Evolutionary conservation across 1,140 invertebrate genomes (phyloP).

Genomic region (Pemphigus obesinymphae): DNA sequence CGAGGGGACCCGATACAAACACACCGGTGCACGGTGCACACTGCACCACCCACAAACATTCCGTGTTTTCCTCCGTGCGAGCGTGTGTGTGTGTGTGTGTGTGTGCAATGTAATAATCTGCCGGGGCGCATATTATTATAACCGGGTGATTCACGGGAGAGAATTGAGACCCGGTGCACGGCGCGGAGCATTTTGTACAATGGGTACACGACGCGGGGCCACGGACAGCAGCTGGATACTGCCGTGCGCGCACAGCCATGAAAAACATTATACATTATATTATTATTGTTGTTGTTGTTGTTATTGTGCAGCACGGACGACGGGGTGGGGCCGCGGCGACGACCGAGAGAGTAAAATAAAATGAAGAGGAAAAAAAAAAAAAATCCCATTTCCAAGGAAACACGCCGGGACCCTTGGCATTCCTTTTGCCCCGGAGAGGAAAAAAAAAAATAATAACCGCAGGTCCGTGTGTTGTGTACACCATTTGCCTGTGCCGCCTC

Average conservation of each 20-base stretch:
- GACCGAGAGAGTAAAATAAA: not conserved
- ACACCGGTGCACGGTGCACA: not conserved
- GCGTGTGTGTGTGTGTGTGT: not conserved
- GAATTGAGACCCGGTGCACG: slow-evolving; percentile 21
- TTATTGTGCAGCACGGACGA: not conserved
- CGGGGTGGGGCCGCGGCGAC: not conserved
- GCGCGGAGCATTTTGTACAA: slow-evolving; percentile 15
- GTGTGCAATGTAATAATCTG: not conserved
- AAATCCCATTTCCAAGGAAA: slow-evolving; percentile 40
- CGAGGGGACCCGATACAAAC: slow-evolving; percentile 12
- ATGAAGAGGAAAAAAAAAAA: not conserved
- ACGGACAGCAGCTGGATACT: slow-evolving; percentile 41
- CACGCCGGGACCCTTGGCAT: slow-evolving; percentile 28
- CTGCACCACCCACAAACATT: slow-evolving; percentile 39
- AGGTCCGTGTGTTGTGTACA: not conserved
- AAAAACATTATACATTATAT: slow-evolving; percentile 40
- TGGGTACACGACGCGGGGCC: not conserved
- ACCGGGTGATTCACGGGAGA: slow-evolving; percentile 18
- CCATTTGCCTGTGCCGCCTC: not conserved
- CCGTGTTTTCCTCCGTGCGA: slow-evolving; percentile 3
- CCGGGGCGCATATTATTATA: too few species aligned
- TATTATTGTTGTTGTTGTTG: slow-evolving; percentile 34
- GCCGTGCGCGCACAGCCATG: not conserved
- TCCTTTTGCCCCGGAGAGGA: slow-evolving; percentile 3
- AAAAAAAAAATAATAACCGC: slow-evolving; percentile 11